Evolutionary conservation across 2,888 invertebrate species (phyloP), one percentile per base, ranked within the genome.

Genomic region (Dascillus cervinus): DNA sequence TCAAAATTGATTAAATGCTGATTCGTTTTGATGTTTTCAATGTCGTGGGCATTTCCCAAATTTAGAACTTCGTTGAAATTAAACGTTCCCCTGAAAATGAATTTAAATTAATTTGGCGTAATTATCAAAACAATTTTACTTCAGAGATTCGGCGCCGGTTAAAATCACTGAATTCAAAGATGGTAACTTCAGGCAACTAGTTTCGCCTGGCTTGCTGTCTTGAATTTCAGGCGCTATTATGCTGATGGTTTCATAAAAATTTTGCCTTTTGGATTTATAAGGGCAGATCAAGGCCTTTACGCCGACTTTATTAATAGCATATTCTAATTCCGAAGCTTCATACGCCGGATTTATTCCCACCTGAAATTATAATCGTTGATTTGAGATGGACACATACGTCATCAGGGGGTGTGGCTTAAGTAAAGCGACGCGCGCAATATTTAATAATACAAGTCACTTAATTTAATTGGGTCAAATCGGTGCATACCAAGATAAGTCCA

Each of bases 341-440:
- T 82, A 87, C 0, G 75, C 73, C 0, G 89, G 81, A 60, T 92
- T 91, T 14, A 90, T 70, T 33, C 78, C 79, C 5, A 85, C 86
- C 68, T 80, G 60, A 17, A 60, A 17, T 17, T 17, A 6, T 17
- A 17, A 17, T 17, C n/a, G n/a, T n/a, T n/a, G n/a, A n/a, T n/a
- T n/a, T n/a, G n/a, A n/a, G n/a, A n/a, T n/a, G n/a, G n/a, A n/a
- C n/a, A n/a, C n/a, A n/a, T n/a, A n/a, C n/a, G n/a, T n/a, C n/a
- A n/a, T n/a, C n/a, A n/a, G n/a, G n/a, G n/a, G n/a, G n/a, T n/a
- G n/a, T n/a, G n/a, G n/a, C n/a, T n/a, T n/a, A n/a, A n/a, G n/a
- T n/a, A n/a, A n/a, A n/a, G n/a, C n/a, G n/a, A n/a, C n/a, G n/a
- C n/a, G n/a, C n/a, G n/a, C n/a, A n/a, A n/a, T n/a, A n/a, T n/a